Percentiles rank a stretch among this genome's conserved stretches.
Evolutionary conservation across 1,140 invertebrate species (phyloP).

Genomic region (Trichonephila clavipes): DNA sequence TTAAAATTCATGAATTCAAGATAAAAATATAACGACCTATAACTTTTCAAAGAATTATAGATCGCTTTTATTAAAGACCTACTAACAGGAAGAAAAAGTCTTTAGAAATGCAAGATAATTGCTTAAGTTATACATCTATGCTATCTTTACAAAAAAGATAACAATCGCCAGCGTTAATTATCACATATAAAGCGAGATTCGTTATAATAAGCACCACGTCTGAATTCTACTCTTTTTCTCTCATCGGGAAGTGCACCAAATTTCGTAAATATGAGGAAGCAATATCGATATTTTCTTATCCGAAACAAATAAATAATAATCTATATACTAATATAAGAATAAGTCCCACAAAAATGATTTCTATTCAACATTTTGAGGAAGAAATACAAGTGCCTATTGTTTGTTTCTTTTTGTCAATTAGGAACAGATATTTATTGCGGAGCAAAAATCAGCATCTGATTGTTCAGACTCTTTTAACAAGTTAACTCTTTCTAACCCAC

Average conservation of each 20-base stretch:
- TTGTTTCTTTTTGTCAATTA: background rate
- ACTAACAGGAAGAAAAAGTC: no score
- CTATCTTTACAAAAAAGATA: no score
- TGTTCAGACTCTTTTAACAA: background rate
- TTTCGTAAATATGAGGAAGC: slow-evolving; percentile 1
- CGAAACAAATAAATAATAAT: background rate
- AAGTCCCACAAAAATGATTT: background rate
- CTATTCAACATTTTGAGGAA: background rate
- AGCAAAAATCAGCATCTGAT: slow-evolving; percentile 8
- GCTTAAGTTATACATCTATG: no score
- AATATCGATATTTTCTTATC: slow-evolving; percentile 13
- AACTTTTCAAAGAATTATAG: no score
- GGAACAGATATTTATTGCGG: background rate
- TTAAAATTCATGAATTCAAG: no score
- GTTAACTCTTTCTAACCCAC: background rate
- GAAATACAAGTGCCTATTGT: background rate
- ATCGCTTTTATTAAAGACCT: no score
- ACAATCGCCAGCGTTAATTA: no score
- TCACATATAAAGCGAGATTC: no score
- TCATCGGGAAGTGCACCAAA: background rate
- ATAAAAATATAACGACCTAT: no score
- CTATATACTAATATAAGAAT: background rate
- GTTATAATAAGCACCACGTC: background rate
- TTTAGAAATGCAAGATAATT: no score
- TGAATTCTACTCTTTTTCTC: background rate